Base-by-base conservation (phyloP, 2,888 invertebrate species). In the Scaptomyza cyrtandrae region DNA sequence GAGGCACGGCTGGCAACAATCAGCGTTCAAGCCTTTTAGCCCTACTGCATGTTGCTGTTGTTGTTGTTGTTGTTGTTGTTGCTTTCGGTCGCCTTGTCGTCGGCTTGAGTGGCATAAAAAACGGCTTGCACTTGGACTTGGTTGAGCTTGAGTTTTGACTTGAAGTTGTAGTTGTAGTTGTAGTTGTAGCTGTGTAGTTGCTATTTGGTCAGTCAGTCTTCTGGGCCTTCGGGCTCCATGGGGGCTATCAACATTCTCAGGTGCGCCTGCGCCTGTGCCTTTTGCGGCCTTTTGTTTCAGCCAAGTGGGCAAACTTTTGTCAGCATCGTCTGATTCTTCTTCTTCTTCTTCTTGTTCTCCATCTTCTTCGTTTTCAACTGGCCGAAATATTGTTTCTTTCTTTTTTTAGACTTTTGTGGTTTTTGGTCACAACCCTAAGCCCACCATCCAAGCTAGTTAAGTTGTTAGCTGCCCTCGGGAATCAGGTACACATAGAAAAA, bases 171-270 rank as follows among this genome's bases (percentile, higher is more conserved):
- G 61, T 59, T 61, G 48, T 33, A 16, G 31, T 16, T 48, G 16
- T 13, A 27, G 27, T 14, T 29, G 48, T 24, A 14, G 45, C 0
- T 27, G 13, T 13, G n/a, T n/a, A 37, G 50, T 33, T 49, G 49
- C 49, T 35, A 49, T 49, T 49, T 49, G 49, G 37, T n/a, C n/a
- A 45, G 49, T 50, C 56, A 14, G 16, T 41, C 16, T 66, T 66
- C 45, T 66, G 66, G 66, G 55, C 74, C 55, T 68, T 68, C 67
- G 57, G 57, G 75, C 86, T 86, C 86, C 83, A 73, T 78, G 86
- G 86, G 84, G 86, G 86, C 91, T 89, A 91, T 91, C 90, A 90
- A 90, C 91, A 91, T 91, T 91, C 91, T 91, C 91, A 91, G 91
- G 91, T 91, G 90, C 90, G 88, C 87, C 89, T 59, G 75, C 66